phyloP scores from a whole-genome alignment of 2,797 vertebrate species.

The Protonibea diacanthus region DNA sequence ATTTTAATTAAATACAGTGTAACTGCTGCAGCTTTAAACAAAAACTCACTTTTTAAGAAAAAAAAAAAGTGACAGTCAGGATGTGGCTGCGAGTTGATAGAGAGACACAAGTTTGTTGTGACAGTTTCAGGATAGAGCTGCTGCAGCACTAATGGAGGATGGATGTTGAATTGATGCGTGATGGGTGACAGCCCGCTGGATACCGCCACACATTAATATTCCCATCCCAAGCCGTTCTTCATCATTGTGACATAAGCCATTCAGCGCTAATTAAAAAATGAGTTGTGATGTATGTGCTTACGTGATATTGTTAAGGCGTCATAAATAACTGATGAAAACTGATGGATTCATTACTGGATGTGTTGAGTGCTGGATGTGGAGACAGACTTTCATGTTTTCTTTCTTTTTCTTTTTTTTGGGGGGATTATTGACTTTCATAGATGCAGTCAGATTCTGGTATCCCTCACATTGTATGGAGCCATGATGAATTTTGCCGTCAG shows the following conservation, averaged over 20 bases:
- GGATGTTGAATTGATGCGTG: conserved; percentile 39
- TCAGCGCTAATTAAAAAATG: conserved; percentile 59
- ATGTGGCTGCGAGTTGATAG: conserved; percentile 1
- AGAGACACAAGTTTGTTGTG: not conserved
- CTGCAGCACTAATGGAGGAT: conserved; percentile 18
- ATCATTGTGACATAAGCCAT: conserved; percentile 48
- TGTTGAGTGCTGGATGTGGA: not conserved
- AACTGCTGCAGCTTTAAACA: not conserved
- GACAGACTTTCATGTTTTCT: not conserved
- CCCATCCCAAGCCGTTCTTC: conserved; percentile 16
- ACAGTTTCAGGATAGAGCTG: conserved; percentile 14
- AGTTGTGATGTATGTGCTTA: conserved; percentile 51
- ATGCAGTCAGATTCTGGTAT: not conserved
- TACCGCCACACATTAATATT: conserved; percentile 43
- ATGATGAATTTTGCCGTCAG: not conserved
- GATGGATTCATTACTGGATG: conserved; percentile 44
- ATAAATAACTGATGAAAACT: conserved; percentile 53
- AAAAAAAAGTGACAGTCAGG: not conserved
- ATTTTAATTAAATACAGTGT: conserved; percentile 3
- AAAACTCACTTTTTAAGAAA: too few species aligned
- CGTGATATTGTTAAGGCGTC: conserved; percentile 29
- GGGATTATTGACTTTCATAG: not conserved
- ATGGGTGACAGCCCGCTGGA: conserved; percentile 26
- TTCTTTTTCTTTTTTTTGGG: not conserved
- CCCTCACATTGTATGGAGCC: too few species aligned